Evolutionary conservation across 2,113 vertebrate species (phyloP), one percentile per base, ranked within the genome.

Genomic region (Sander vitreus): DNA sequence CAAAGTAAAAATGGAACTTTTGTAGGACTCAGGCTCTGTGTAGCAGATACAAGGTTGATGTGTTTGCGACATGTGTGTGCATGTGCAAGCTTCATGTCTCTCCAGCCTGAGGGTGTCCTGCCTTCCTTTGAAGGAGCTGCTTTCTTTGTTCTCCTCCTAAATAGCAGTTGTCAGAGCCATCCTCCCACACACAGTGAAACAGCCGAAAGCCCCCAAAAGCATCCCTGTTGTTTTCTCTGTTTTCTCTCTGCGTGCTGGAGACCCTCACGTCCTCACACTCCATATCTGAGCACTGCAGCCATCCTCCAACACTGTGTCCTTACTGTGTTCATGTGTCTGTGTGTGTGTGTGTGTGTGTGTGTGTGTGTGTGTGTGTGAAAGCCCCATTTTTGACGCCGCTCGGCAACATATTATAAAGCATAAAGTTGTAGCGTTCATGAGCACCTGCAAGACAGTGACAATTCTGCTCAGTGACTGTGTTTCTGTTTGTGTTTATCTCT

Each of bases 141-240:
- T 0, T 70, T 85, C 82, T 93, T 85, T 93, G 86, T 89, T 91
- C 55, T 15, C 36, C 58, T 83, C 66, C 73, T 93, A 94, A 91
- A 93, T 81, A 91, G 72, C 85, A 80, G 81, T 93, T 94, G 93
- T 91, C 92, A 91, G 85, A 76, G 76, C 76, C 78, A 2, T 94
- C 90, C 92, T 80, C 93, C 93, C 88, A 93, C 92, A 76, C 73
- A 63, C 62, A 33, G 78, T 12, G 54, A 89, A 51, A 76, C 80
- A 87, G 78, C 80, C 78, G 83, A 78, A 91, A 87, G 63, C 63
- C 76, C 71, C 58, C 45, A 64, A 85, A 85, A 82, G 69, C 80
- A 72, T 66, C 63, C 58, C 55, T 4, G 47, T 88, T 88, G 83
- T 88, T 87, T 84, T 58, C 73, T 84, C 63, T 54, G 43, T 77